Conservation (phyloP, 2,888 invertebrate genomes). For the Electrophaes corylata region DNA sequence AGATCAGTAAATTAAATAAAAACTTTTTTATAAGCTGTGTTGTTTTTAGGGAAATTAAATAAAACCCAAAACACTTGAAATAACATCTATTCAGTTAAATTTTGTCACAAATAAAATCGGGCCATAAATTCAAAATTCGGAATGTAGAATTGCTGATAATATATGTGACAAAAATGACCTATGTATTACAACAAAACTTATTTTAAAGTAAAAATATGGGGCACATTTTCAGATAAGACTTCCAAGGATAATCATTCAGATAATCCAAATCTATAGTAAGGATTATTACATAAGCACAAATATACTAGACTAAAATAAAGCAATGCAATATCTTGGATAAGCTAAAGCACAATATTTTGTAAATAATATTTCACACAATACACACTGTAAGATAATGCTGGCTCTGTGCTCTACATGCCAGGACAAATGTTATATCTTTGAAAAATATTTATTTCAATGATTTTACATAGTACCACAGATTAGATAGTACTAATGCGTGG, state of each 20-base stretch:
- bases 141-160: conserved; percentile 47
- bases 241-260: too few species aligned
- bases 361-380: conserved; percentile 6
- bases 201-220: conserved; percentile 18
- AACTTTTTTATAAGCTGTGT: background rate
- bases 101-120: conserved; percentile 46
- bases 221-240: conserved; percentile 11
- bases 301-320: background rate
- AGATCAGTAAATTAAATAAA: background rate
- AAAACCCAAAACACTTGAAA: conserved; percentile 39
- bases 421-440: background rate
- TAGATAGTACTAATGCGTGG: too few species aligned
- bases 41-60: background rate
- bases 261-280: background rate
- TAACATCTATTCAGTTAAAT: conserved; percentile 51
- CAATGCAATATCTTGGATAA: conserved; percentile 6
- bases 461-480: background rate
- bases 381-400: background rate
- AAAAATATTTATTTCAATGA: background rate
- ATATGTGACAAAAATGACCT: conserved; percentile 41
- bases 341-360: conserved; percentile 5
- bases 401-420: background rate
- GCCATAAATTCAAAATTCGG: conserved; percentile 44
- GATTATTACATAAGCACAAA: conserved; percentile 13
- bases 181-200: conserved; percentile 17